Base-by-base conservation (phyloP, 2,797 vertebrate species). In the Centroberyx gerrardi region DNA sequence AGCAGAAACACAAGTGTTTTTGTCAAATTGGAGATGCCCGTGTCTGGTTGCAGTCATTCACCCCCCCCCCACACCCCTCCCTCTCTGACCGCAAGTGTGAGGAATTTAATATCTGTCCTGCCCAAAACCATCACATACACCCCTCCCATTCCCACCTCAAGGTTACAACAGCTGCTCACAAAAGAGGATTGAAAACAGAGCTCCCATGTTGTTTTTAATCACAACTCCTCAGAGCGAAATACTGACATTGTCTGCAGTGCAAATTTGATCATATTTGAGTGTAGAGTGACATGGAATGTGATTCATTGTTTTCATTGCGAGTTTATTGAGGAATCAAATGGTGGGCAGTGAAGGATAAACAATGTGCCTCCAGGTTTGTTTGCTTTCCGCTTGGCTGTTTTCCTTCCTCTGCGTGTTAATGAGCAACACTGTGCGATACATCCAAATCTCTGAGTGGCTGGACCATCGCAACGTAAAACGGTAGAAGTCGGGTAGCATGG, bases 251-350 rank as follows among this genome's bases (percentile, higher is more conserved):
- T 14, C 64, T 51, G 40, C 63, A 36, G 40, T 1, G 31, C 46
- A 74, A 71, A 80, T 84, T 54, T 67, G 80, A 86, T 78, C 15
- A 29, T 36, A 56, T 73, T 78, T 71, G 76, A 81, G 77, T 77
- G 72, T 56, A 48, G 71, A 73, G 73, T 82, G 83, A 88, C 79
- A 75, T 64, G 56, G 77, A 78, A 82, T 81, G 76, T 29, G 83
- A 80, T 86, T 91, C 60, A 65, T 81, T 87, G 84, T 90, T 88
- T 90, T 88, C 67, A 76, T 73, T 85, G 68, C 44, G 76, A 69
- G 68, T 82, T 86, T 83, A 90, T 87, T 84, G 79, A 88, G 70
- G 80, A 89, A 83, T 89, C 83, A 89, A 88, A 88, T 67, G 22
- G 63, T 40, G 33, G 33, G 58, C 73, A 79, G 82, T 52, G 80